Percentiles rank a stretch among this genome's conserved stretches.
phyloP scores from a whole-genome alignment of 2,888 invertebrate genomes.

The Drosophila kokeensis region DNA sequence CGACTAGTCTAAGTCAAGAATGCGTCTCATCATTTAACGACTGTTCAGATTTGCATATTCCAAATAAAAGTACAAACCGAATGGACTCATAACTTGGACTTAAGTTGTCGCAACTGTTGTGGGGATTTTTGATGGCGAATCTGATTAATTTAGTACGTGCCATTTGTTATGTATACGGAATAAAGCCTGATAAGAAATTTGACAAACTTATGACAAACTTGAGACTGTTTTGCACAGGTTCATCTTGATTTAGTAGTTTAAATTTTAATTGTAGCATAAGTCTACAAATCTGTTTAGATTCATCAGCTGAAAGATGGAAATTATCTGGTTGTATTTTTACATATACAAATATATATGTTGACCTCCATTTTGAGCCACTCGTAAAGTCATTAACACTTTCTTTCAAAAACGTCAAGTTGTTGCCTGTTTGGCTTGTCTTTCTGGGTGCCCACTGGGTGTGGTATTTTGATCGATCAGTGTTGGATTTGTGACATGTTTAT shows the following conservation, averaged over 20 bases:
- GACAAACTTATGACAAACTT: no score
- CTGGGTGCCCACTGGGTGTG: conserved; percentile 41
- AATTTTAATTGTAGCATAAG: background rate
- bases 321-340: background rate
- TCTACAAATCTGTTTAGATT: background rate
- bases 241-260: no score
- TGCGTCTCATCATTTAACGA: conserved; percentile 14
- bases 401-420: background rate
- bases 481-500: conserved; percentile 58
- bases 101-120: background rate
- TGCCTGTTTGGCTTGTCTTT: background rate
- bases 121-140: background rate
- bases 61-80: background rate
- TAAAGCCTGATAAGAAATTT: no score
- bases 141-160: background rate
- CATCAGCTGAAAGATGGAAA: background rate
- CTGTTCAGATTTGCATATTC: conserved; percentile 34
- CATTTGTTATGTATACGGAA: background rate
- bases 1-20: conserved; percentile 5
- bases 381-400: background rate
- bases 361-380: background rate
- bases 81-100: background rate
- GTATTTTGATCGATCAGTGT: conserved; percentile 59
- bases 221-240: no score
- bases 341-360: background rate